These are phyloP conservation scores for Lacerta agilis DNA, from an alignment of 2,797 vertebrate genomes.

Conservation along the genomic window DNA sequence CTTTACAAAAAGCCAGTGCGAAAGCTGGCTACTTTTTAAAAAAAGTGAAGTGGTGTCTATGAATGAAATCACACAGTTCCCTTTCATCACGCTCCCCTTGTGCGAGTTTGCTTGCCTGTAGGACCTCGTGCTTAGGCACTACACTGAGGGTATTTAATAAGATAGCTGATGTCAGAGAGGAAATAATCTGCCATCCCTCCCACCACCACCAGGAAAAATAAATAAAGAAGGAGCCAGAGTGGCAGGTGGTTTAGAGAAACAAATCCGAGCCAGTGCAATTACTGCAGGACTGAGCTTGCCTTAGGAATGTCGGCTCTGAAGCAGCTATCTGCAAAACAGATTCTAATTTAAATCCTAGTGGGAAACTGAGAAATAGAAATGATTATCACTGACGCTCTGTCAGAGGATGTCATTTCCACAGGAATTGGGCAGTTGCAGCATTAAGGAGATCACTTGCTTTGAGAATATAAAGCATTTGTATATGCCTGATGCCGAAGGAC, in stretches of 20 bases:
- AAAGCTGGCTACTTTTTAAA: background rate
- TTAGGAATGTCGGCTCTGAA: slow-evolving; percentile 30
- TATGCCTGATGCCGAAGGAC: background rate
- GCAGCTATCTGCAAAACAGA: slow-evolving; percentile 47
- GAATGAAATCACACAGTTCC: background rate
- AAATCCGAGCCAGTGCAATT: slow-evolving; percentile 40
- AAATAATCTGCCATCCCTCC: background rate
- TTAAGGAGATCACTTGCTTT: slow-evolving; percentile 17
- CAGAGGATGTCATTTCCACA: slow-evolving; percentile 20
- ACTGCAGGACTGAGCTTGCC: slow-evolving; percentile 44
- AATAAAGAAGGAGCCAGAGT: slow-evolving; percentile 39
- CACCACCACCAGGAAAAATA: slow-evolving; percentile 4
- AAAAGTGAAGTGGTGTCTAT: background rate
- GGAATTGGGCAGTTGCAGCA: background rate
- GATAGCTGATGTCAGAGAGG: slow-evolving; percentile 3
- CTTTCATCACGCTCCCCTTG: slow-evolving; percentile 10
- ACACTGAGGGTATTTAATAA: slow-evolving; percentile 32
- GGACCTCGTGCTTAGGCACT: slow-evolving; percentile 8
- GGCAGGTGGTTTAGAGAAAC: slow-evolving; percentile 39
- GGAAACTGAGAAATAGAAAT: slow-evolving; percentile 57
- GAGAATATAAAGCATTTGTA: background rate
- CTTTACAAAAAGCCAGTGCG: background rate
- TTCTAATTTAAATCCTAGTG: slow-evolving; percentile 48
- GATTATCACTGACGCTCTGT: slow-evolving; percentile 9
- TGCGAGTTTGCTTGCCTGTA: slow-evolving; percentile 36